These are phyloP conservation scores for Pteromalus puparum DNA, from an alignment of 1,140 invertebrate genomes.

Conservation along the genomic window DNA sequence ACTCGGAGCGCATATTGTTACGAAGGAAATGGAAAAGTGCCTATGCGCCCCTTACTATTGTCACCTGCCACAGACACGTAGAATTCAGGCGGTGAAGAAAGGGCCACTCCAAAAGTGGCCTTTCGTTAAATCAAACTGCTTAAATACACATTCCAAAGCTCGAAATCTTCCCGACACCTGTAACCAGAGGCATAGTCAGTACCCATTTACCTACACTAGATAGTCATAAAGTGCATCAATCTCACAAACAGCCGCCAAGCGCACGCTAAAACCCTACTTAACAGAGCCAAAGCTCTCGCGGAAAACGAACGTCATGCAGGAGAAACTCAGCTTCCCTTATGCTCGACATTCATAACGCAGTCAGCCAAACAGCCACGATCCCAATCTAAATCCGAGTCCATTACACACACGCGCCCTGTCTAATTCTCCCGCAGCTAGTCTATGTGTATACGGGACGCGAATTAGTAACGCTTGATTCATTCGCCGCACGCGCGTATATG, in stretches of 20 bases:
- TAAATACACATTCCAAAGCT: no score
- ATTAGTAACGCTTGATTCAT: constrained; percentile 60
- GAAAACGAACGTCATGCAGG: not conserved
- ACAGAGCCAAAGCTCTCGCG: not conserved
- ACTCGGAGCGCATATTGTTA: no score
- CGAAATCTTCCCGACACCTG: not conserved
- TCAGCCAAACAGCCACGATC: not conserved
- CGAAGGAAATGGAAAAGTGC: no score
- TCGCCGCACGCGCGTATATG: constrained; percentile 25
- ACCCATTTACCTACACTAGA: no score
- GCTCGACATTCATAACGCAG: not conserved
- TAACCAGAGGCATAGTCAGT: not conserved
- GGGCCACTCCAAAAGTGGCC: no score
- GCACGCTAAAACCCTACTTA: no score
- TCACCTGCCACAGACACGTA: no score
- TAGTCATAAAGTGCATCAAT: no score
- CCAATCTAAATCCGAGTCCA: not conserved
- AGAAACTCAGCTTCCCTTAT: not conserved
- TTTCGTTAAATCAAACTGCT: no score
- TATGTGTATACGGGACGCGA: constrained; percentile 41
- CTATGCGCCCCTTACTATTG: no score
- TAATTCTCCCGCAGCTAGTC: constrained; percentile 56
- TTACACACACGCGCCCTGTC: constrained; percentile 3
- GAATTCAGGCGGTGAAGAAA: no score
- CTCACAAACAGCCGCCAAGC: no score